Evolutionary conservation across 2,113 vertebrate genomes (phyloP).

Genomic region (Dipodomys stephensi): DNA sequence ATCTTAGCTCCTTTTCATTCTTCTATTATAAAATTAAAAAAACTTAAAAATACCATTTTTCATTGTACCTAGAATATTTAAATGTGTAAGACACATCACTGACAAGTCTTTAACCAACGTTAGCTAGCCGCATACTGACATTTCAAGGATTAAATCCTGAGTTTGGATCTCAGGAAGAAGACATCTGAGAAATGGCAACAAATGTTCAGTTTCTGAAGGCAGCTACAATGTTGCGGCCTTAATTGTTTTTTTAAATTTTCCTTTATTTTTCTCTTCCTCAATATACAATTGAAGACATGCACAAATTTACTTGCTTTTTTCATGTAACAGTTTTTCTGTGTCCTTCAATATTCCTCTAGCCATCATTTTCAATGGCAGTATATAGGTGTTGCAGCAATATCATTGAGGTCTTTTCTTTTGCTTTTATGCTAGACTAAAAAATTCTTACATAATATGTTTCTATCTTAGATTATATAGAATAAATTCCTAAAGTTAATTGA

Average conservation of each 20-base stretch:
- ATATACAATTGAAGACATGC: constrained; percentile 60
- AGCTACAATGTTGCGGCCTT: not conserved
- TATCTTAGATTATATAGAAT: not conserved
- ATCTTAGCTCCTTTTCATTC: not conserved
- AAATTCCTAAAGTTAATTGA: constrained; percentile 10
- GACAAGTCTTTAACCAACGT: constrained; percentile 15
- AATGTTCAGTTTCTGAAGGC: constrained; percentile 13
- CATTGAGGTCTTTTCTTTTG: constrained; percentile 6
- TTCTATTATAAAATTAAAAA: constrained; percentile 37
- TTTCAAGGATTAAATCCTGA: constrained; percentile 14
- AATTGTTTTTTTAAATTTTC: not conserved
- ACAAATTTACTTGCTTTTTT: constrained; percentile 21
- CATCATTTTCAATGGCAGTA: not conserved
- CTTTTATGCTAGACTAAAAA: not conserved
- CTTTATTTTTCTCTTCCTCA: not conserved
- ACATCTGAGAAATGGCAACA: not conserved
- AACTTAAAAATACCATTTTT: constrained; percentile 43
- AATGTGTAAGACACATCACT: constrained; percentile 15
- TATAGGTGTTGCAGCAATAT: not conserved
- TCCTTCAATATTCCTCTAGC: constrained; percentile 17
- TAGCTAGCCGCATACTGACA: constrained; percentile 24
- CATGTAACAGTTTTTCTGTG: constrained; percentile 13
- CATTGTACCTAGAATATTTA: constrained; percentile 43
- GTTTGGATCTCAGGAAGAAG: constrained; percentile 21
- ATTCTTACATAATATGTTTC: not conserved